Evolutionary conservation across 1,140 invertebrate species (phyloP).

Genomic region (Carposina sasakii): DNA sequence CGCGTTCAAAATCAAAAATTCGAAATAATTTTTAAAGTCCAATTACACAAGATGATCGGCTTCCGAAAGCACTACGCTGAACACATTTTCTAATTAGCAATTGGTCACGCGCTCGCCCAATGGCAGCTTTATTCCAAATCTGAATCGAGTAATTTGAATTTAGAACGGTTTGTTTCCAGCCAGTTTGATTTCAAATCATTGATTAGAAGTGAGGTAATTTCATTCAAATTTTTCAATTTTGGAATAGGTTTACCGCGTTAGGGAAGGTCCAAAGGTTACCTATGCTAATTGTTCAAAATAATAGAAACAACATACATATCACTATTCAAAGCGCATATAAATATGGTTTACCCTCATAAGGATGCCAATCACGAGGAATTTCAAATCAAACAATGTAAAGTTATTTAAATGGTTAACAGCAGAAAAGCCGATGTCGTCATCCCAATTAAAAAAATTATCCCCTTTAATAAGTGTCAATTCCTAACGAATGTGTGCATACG

Average conservation of each 20-base stretch:
- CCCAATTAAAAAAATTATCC: slow-evolving; percentile 70
- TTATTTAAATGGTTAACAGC: slow-evolving; percentile 42
- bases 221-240: slow-evolving; percentile 11
- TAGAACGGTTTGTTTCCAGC: slow-evolving; percentile 50
- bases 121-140: slow-evolving; percentile 52
- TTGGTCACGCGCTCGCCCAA: slow-evolving; percentile 65
- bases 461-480: slow-evolving; percentile 71
- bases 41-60: slow-evolving; percentile 68
- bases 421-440: slow-evolving; percentile 67
- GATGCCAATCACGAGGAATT: slow-evolving; percentile 54
- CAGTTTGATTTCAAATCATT: slow-evolving; percentile 3
- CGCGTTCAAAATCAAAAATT: slow-evolving; percentile 64
- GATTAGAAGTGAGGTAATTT: neutral
- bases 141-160: slow-evolving; percentile 67
- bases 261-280: no score
- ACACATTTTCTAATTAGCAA: slow-evolving; percentile 70
- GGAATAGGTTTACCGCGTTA: no score
- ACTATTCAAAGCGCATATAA: no score
- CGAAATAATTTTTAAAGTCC: slow-evolving; percentile 61
- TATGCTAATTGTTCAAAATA: slow-evolving; percentile 28
- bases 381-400: slow-evolving; percentile 59
- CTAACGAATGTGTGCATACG: slow-evolving; percentile 71
- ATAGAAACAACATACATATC: slow-evolving; percentile 22
- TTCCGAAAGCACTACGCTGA: slow-evolving; percentile 62
- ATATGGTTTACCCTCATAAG: no score